Evolutionary conservation across 2,113 vertebrate species (phyloP).

Genomic region (Serinus canaria): DNA sequence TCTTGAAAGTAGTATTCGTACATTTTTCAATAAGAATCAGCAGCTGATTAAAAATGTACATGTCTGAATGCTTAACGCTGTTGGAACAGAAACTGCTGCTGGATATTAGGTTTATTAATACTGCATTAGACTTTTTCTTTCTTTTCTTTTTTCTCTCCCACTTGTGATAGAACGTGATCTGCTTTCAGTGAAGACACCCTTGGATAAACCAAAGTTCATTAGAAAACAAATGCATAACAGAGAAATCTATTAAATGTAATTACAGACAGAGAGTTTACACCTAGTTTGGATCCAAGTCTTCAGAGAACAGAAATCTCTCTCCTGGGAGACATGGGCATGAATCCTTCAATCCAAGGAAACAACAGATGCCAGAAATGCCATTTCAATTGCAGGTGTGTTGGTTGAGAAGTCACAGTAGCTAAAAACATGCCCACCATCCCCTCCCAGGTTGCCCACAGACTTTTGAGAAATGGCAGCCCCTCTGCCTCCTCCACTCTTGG

Average conservation of each 20-base stretch:
- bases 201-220: neutral
- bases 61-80: slow-evolving; percentile 10
- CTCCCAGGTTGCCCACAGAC: rapidly evolving
- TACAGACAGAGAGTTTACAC: neutral
- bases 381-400: neutral
- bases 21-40: slow-evolving; percentile 54
- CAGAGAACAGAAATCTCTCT: neutral
- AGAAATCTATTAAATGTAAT: neutral
- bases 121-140: neutral
- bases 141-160: rapidly evolving
- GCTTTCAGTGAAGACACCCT: neutral
- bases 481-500: neutral
- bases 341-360: neutral
- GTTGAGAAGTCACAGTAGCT: neutral
- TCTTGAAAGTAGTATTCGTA: slow-evolving; percentile 32
- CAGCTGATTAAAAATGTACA: slow-evolving; percentile 39
- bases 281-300: neutral
- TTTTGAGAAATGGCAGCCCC: neutral
- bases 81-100: slow-evolving; percentile 40
- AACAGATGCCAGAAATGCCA: neutral
- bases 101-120: slow-evolving; percentile 33
- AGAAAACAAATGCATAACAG: neutral
- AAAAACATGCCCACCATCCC: rapidly evolving
- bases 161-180: neutral
- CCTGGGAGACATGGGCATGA: neutral